Percentiles rank a stretch among this genome's conserved stretches.
Evolutionary conservation across 2,797 vertebrate species (phyloP).

Genomic region (Sebastes matsubarae): DNA sequence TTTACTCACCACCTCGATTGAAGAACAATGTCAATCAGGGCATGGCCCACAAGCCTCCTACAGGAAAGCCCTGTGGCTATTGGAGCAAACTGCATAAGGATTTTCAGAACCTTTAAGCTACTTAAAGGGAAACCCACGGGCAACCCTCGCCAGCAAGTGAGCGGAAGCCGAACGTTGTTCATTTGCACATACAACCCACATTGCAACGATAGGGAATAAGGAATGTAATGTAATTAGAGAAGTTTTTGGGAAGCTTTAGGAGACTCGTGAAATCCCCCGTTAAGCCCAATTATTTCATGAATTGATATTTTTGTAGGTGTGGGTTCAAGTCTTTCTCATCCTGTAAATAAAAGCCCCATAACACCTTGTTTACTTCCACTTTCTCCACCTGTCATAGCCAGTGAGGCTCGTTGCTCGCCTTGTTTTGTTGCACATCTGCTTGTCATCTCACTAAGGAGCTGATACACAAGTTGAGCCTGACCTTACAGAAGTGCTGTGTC

Average conservation of each 20-base stretch:
- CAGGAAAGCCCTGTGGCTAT: background rate
- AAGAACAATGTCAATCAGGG: background rate
- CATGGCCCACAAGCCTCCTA: background rate
- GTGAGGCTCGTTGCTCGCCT: constrained; percentile 4
- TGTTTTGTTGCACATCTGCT: constrained; percentile 59
- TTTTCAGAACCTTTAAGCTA: background rate
- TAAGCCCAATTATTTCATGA: constrained; percentile 13
- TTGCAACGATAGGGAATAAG: background rate
- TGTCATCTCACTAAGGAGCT: constrained; percentile 50
- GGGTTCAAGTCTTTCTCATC: background rate
- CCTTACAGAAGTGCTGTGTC: constrained; percentile 62
- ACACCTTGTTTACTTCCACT: constrained; percentile 23
- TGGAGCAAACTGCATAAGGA: background rate
- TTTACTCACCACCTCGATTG: background rate
- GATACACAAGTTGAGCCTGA: constrained; percentile 56
- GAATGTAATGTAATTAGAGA: background rate
- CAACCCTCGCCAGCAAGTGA: no score
- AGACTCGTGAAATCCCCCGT: background rate
- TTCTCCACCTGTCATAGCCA: background rate
- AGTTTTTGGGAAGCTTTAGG: background rate
- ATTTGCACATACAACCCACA: background rate
- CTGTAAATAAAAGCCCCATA: constrained; percentile 6
- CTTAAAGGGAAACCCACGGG: background rate
- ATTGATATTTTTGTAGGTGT: constrained; percentile 2
- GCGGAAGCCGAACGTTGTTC: rapidly evolving